Evolutionary conservation across 2,888 invertebrate genomes (phyloP), one percentile per base, ranked within the genome.

Genomic region (Xanthia togata): DNA sequence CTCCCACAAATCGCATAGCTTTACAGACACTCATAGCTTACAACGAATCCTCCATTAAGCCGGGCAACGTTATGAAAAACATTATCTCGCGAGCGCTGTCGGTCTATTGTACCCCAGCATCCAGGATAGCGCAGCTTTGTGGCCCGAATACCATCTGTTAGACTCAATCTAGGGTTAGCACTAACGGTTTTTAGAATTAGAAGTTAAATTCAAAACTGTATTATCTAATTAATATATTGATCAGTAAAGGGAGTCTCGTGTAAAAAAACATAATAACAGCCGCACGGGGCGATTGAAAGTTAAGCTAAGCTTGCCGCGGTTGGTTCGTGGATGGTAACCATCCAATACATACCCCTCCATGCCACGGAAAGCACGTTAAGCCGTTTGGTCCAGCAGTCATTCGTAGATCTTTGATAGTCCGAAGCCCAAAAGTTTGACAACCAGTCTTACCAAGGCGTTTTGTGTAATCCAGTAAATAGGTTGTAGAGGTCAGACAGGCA

Each of bases 41-140:
- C 44, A 62, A 12, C 44, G 71, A 74, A 87, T 88, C 83, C 83
- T 84, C 83, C 85, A 86, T 89, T 85, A 83, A 84, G 79, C 86
- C 71, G 80, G 84, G 89, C 87, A 88, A 88, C 89, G 91, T 89
- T 91, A 92, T 92, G 92, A 92, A 91, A 92, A 93, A 92, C 91
- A 92, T 92, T 92, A 93, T 93, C 93, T 90, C 80, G 69, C 70
- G 73, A 77, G 78, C 79, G 75, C 78, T 83, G 87, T 70, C 76
- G 65, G 82, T 77, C 88, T 81, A 91, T 93, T 93, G 92, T 92
- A 87, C 89, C 83, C 83, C 84, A 84, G 88, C 86, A 86, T 78
- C 85, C 84, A 69, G 82, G 75, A 85, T 82, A 84, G 86, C 87
- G 83, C 81, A 84, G 89, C 85, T 89, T 90, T 91, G 88, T 89